These are phyloP conservation scores for Nephrocerus scutellatus DNA, from an alignment of 2,888 invertebrate species.

Conservation along the genomic window DNA sequence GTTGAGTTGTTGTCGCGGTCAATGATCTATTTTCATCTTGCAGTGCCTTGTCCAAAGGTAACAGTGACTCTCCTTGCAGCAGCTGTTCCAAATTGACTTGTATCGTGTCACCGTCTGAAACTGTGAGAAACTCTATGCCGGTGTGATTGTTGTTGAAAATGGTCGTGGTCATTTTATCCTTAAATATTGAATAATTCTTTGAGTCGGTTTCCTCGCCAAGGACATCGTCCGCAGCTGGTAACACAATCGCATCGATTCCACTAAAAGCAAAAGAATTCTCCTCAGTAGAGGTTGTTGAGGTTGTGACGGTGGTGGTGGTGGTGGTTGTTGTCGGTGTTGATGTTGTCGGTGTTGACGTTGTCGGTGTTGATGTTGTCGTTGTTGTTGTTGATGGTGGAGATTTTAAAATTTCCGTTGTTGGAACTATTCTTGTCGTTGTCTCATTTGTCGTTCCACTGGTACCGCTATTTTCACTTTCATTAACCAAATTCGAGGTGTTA, in stretches of 20 bases:
- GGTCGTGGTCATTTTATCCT: too few species aligned
- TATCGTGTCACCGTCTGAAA: conserved; percentile 1
- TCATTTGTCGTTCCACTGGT: too few species aligned
- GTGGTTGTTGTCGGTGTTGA: conserved; percentile 25
- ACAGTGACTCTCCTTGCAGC: conserved; percentile 8
- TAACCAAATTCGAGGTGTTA: too few species aligned
- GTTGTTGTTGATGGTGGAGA: too few species aligned
- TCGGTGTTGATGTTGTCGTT: too few species aligned
- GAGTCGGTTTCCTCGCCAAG: conserved; percentile 14
- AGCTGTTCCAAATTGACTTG: conserved; percentile 1
- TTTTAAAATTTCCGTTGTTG: too few species aligned
- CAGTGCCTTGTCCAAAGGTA: not conserved
- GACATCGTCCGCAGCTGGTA: conserved; percentile 30
- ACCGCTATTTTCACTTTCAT: too few species aligned
- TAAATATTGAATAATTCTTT: too few species aligned
- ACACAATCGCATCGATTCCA: conserved; percentile 37
- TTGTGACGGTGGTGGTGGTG: conserved; percentile 15
- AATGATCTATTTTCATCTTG: not conserved
- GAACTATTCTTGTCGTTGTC: too few species aligned
- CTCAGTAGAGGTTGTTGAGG: conserved; percentile 17
- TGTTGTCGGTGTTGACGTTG: too few species aligned
- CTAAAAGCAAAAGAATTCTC: conserved; percentile 23
- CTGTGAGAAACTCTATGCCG: conserved; percentile 12
- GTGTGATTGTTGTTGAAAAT: conserved; percentile 12
- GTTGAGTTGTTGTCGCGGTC: not conserved